Evolutionary conservation across 2,797 vertebrate species (phyloP).

Genomic region (Spea hammondii): DNA sequence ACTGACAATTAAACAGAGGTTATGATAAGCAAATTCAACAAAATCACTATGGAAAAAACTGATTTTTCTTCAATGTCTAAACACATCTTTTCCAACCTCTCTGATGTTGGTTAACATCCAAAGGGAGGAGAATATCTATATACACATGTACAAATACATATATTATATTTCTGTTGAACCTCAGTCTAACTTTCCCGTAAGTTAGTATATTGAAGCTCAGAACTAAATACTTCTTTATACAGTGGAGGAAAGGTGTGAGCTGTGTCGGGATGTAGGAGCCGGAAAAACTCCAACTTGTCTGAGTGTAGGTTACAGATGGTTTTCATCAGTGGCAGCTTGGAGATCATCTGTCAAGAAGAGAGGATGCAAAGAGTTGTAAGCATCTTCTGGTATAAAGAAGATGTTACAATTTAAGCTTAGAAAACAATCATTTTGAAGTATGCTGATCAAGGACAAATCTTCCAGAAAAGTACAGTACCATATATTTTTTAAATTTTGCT

Average conservation of each 20-base stretch:
- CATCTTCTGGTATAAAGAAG: too few relatives aligned
- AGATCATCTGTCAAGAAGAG: conserved; percentile 74
- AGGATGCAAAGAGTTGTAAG: not conserved
- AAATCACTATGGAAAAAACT: not conserved
- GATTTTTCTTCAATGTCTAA: not conserved
- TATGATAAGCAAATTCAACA: not conserved
- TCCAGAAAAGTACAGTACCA: too few relatives aligned
- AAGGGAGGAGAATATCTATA: not conserved
- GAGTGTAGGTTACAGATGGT: conserved; percentile 90
- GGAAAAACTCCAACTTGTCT: conserved; percentile 91
- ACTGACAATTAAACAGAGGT: not conserved
- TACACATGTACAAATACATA: not conserved
- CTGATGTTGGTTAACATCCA: not conserved
- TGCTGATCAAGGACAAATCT: too few relatives aligned
- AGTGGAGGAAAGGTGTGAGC: conserved; percentile 84
- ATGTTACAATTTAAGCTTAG: too few relatives aligned
- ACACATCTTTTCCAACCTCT: not conserved
- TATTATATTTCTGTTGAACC: not conserved
- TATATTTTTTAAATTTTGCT: too few relatives aligned
- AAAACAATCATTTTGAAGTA: too few relatives aligned
- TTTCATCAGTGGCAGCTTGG: conserved; percentile 85
- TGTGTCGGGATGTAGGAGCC: conserved; percentile 82
- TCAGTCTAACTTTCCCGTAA: conserved; percentile 76
- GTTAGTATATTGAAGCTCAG: conserved; percentile 83
- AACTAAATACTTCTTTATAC: conserved; percentile 86